These are phyloP conservation scores for Habrosyne pyritoides DNA, from an alignment of 2,888 invertebrate species.

Conservation along the genomic window DNA sequence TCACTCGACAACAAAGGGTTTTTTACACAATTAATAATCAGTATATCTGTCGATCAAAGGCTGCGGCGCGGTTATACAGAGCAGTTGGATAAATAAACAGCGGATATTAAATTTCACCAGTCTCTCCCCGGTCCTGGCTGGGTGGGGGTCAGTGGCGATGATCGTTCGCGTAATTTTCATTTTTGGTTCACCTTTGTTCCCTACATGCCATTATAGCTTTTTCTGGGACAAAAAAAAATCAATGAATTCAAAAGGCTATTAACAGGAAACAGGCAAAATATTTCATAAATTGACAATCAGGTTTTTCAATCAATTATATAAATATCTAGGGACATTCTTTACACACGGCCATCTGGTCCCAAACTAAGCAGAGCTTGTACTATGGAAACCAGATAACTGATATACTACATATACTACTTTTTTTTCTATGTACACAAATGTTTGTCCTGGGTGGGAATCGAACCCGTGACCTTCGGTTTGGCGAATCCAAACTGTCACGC, in stretches of 20 bases:
- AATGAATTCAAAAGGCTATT: neutral
- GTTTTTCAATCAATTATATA: too few relatives aligned
- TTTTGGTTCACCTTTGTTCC: neutral
- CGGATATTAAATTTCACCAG: conserved; percentile 38
- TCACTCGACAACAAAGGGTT: neutral
- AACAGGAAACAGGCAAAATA: neutral
- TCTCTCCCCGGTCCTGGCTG: conserved; percentile 25
- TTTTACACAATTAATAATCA: neutral
- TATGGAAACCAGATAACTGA: too few relatives aligned
- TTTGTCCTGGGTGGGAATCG: too few relatives aligned
- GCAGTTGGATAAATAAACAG: conserved; percentile 35
- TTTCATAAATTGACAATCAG: too few relatives aligned
- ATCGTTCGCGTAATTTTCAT: conserved; percentile 11
- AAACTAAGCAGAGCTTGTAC: too few relatives aligned
- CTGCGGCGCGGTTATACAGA: conserved; percentile 30
- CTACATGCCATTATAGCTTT: neutral
- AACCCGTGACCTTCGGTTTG: too few relatives aligned
- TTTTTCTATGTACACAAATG: too few relatives aligned
- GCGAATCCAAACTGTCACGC: too few relatives aligned
- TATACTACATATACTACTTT: too few relatives aligned
- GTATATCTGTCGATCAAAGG: conserved; percentile 10
- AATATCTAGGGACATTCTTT: too few relatives aligned
- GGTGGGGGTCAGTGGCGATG: conserved; percentile 22
- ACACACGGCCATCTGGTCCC: too few relatives aligned
- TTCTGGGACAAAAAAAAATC: neutral